These are phyloP conservation scores for Pterois miles DNA, from an alignment of 2,797 vertebrate species.

Conservation along the genomic window DNA sequence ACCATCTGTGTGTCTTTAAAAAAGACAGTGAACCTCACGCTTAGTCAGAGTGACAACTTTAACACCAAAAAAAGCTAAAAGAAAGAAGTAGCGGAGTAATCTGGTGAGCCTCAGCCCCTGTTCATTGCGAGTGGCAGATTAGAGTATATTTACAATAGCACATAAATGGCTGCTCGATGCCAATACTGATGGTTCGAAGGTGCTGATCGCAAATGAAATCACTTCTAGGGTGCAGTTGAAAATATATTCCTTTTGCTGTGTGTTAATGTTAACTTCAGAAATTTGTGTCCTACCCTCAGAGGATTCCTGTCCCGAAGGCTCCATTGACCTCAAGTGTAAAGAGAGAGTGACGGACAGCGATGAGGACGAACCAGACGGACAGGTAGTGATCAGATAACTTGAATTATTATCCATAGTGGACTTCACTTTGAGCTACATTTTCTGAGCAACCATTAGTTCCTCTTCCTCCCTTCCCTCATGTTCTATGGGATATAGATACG, in stretches of 20 bases:
- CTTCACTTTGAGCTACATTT: not conserved
- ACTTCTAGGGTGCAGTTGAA: not conserved
- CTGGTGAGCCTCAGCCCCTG: not conserved
- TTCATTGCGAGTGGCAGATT: not conserved
- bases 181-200: constrained; percentile 3
- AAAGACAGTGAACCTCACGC: not conserved
- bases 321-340: constrained; percentile 95
- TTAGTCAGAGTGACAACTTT: not conserved
- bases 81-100: constrained; percentile 27
- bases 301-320: constrained; percentile 87
- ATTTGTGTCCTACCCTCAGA: constrained; percentile 66
- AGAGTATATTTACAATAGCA: constrained; percentile 6
- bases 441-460: not conserved
- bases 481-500: not conserved
- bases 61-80: not conserved
- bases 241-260: not conserved
- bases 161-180: not conserved
- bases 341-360: constrained; percentile 94
- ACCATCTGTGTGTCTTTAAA: not conserved
- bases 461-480: not conserved
- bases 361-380: constrained; percentile 88
- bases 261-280: not conserved
- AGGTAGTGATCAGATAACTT: constrained; percentile 70
- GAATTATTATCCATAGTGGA: not conserved
- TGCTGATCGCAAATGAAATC: not conserved